Percentiles rank a stretch among this genome's conserved stretches.
phyloP scores from a whole-genome alignment of 2,113 vertebrate genomes.

The Malurus alboscapulatus region DNA sequence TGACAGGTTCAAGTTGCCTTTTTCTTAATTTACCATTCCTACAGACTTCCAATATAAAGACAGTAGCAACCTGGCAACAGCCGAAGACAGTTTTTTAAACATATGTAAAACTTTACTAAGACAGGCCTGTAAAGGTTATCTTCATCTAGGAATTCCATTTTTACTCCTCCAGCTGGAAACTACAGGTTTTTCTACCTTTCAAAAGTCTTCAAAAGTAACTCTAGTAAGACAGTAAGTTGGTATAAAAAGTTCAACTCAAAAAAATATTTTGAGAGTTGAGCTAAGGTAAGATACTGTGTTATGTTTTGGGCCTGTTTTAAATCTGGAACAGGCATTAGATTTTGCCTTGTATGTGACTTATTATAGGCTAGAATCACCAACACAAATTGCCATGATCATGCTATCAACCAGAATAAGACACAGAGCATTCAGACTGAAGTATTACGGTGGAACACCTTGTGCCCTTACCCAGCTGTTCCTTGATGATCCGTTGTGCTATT shows the following conservation, averaged over 20 bases:
- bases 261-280: background rate
- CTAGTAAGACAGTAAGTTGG: background rate
- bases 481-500: slow-evolving; percentile 95
- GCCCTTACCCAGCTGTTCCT: slow-evolving; percentile 89
- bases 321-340: background rate
- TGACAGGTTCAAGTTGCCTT: background rate
- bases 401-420: background rate
- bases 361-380: background rate
- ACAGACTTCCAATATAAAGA: background rate
- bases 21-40: background rate
- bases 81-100: background rate
- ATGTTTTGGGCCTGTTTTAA: background rate
- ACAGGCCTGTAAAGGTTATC: background rate
- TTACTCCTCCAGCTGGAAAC: background rate
- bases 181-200: background rate
- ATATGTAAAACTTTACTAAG: background rate
- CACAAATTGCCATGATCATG: background rate
- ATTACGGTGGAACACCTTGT: background rate
- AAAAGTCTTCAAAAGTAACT: background rate
- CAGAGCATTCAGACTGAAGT: background rate
- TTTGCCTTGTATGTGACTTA: background rate
- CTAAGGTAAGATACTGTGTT: background rate
- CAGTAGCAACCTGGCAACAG: background rate
- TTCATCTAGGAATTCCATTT: background rate
- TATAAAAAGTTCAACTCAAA: background rate